Evolutionary conservation across 2,797 vertebrate species (phyloP), one percentile per base, ranked within the genome.

Genomic region (Adelosebastes latens): DNA sequence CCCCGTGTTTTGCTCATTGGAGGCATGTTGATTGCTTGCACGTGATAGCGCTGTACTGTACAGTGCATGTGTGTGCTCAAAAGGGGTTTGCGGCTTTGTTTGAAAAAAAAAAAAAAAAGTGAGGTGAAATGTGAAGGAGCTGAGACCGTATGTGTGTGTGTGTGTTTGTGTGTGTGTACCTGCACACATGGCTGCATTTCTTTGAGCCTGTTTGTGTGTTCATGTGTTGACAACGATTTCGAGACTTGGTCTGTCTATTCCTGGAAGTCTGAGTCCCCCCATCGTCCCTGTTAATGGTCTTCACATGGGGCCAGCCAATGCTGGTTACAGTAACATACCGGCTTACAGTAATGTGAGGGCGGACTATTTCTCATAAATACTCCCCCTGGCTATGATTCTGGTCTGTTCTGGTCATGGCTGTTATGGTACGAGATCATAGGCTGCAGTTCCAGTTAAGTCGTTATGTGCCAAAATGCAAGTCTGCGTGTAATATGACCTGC

Each of bases 321-420:
- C 78, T 85, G 85, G 81, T 95, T 95, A 94, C 91, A 83, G 91
- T 92, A 94, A 92, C 85, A 88, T 87, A 73, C 88, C 72, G 71
- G 82, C 84, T 95, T 94, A 95, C 93, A 89, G 93, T 94, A 94
- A 95, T 88, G 60, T 56, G 79, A 88, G 82, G 87, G 87, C 24
- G 72, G 89, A 83, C 73, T 78, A 78, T 82, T 94, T 92, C 88
- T 92, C 90, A 94, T 92, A 93, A 93, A 84, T 90, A 85, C 75
- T 60, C 77, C 34, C 42, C 52, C 60, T 85, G 81, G 82, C 85
- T 85, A 9, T 55, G 67, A 89, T 89, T 78, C 72, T 34, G 52
- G 84, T 59, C 71, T 52, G 55, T 81, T 88, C 72, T 79, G 83
- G 85, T 87, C 61, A 83, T 68, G 49, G 62, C 68, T 60, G 9